Evolutionary conservation across 2,888 invertebrate species (phyloP).

Genomic region (Rhogogaster chlorosoma): DNA sequence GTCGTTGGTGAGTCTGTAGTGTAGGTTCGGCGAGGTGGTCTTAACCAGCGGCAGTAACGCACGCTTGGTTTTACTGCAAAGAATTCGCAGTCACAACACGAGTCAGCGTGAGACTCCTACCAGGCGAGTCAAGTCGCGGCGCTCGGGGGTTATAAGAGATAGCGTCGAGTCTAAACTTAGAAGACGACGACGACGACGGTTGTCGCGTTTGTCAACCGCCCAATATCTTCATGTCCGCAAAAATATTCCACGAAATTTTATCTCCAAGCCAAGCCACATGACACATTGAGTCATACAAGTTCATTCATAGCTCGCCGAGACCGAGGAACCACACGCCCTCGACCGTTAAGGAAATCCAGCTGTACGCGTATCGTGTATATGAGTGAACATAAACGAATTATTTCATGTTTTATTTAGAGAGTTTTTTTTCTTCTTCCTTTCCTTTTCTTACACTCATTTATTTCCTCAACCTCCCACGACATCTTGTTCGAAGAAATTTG

Average conservation of each 20-base stretch:
- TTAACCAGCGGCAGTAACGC: constrained; percentile 6
- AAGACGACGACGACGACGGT: constrained; percentile 35
- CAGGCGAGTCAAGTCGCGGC: constrained; percentile 20
- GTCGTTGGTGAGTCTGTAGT: not conserved
- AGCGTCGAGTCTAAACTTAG: constrained; percentile 50
- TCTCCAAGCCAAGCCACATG: constrained; percentile 42
- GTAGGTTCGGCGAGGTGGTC: constrained; percentile 10
- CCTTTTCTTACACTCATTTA: not conserved
- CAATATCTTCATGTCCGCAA: constrained; percentile 49
- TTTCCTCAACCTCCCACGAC: not conserved
- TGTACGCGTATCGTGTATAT: not conserved
- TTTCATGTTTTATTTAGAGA: not conserved
- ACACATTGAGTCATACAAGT: constrained; percentile 45
- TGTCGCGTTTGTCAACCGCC: constrained; percentile 51
- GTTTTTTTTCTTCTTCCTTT: not conserved
- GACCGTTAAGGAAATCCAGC: constrained; percentile 48
- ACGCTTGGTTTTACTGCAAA: constrained; percentile 59
- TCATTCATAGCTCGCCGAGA: constrained; percentile 48
- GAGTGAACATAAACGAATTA: constrained; percentile 1
- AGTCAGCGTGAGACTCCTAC: constrained; percentile 36
- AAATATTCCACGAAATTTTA: constrained; percentile 51
- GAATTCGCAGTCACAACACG: constrained; percentile 66
- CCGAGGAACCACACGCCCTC: constrained; percentile 30
- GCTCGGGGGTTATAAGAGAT: constrained; percentile 17
- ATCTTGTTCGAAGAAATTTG: not conserved